Base-by-base conservation (phyloP, 2,888 invertebrate species). In the Drosophila niveifrons region DNA sequence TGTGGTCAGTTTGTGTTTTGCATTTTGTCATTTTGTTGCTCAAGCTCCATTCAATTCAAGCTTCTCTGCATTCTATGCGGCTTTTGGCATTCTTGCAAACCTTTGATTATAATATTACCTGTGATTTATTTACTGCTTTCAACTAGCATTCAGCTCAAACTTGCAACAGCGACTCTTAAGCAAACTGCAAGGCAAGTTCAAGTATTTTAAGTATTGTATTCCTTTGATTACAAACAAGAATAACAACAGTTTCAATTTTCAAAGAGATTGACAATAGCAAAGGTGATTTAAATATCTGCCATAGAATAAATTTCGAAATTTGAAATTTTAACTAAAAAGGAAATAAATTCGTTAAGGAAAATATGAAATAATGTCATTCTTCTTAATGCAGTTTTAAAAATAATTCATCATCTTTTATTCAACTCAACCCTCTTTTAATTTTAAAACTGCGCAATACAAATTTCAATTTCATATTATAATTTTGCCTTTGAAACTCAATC, bases 1-100 rank as follows among this genome's bases (percentile, higher is more conserved):
- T 63, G 41, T 47, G 43, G 39, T 46, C 23, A 41, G 57, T 52
- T 65, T 67, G 31, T 28, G 44, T 50, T 52, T 64, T 70, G 18
- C 59, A 52, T 65, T 36, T 53, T 48, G 15, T 55, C n/a, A 18
- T 56, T 55, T 47, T 53, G 13, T 28, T 52, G 10, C 39, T 23
- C 28, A 7, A 3, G 28, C 52, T 13, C 23, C 23, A 6, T 23
- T 23, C 23, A 23, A 23, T 23, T 18, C 10, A 1, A 36, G 36
- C 36, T 6, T 15, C 3, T n/a, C 10, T 18, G 15, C 31, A 17
- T n/a, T 11, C 36, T n/a, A 11, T 43, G n/a, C 29, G 55, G 29
- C 29, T 44, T 47, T 57, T 44, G 31, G 18, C 17, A 43, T 15
- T 53, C 53, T 53, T 13, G 4, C 46, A 46, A 31, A 13, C 31